Conservation (phyloP, 2,888 invertebrate species). For the Pristionchus mayeri region DNA sequence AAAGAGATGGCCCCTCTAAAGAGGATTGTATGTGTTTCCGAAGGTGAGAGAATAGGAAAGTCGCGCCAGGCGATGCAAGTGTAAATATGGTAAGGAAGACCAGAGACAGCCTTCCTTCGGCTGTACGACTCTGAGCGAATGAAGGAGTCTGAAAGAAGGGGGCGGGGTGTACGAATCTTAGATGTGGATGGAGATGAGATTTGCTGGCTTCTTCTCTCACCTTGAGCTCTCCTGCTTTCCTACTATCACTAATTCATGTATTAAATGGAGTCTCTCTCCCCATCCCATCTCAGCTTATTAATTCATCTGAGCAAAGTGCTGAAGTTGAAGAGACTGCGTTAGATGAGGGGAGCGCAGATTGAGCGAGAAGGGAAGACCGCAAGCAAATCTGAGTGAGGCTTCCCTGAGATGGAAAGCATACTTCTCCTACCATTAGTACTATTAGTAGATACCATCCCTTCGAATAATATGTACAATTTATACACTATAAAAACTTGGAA, state of each 20-base stretch:
- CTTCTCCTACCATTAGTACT: constrained; percentile 42
- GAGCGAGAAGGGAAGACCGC: constrained; percentile 9
- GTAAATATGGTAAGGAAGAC: background rate
- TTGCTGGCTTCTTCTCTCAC: constrained; percentile 28
- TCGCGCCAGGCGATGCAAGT: background rate
- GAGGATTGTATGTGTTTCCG: constrained; percentile 23
- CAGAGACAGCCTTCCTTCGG: background rate
- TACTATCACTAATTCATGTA: constrained; percentile 25
- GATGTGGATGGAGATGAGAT: constrained; percentile 22
- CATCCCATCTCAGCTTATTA: constrained; percentile 40
- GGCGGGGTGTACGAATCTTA: constrained; percentile 32
- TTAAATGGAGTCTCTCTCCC: constrained; percentile 36
- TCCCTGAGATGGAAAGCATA: constrained; percentile 16
- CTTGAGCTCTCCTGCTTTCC: background rate
- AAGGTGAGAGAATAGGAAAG: background rate
- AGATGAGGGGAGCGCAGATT: constrained; percentile 11
- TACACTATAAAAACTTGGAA: background rate
- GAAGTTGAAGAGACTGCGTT: background rate
- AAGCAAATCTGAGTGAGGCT: constrained; percentile 15
- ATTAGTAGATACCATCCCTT: background rate
- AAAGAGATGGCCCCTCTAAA: constrained; percentile 32
- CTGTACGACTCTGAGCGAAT: background rate
- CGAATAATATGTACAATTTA: constrained; percentile 17
- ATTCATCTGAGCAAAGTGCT: constrained; percentile 44
- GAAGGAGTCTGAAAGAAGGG: background rate